Conservation (phyloP, 2,113 vertebrate species). For the Grammomys dolichurus region DNA sequence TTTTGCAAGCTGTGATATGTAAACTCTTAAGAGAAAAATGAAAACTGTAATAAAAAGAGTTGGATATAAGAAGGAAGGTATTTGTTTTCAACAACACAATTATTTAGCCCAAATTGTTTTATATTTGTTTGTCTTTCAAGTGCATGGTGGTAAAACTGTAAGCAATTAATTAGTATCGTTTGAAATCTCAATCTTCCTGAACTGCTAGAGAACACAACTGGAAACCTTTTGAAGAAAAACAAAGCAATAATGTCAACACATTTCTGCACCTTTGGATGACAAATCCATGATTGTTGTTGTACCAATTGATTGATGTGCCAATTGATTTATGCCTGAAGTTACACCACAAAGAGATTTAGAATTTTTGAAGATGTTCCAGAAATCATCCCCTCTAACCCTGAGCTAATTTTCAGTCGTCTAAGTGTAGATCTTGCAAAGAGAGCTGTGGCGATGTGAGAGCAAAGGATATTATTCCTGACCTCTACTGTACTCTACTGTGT, state of each 20-base stretch:
- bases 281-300: background rate
- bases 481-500: fast-evolving
- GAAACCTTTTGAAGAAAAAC: background rate
- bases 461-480: background rate
- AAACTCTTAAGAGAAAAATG: background rate
- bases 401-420: background rate
- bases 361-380: background rate
- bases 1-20: conserved; percentile 7
- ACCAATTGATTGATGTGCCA: background rate
- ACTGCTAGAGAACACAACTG: conserved; percentile 5
- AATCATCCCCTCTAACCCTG: background rate
- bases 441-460: background rate
- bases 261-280: background rate
- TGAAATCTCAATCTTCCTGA: conserved; percentile 46
- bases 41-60: conserved; percentile 64
- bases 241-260: background rate
- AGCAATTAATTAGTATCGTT: conserved; percentile 69
- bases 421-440: background rate
- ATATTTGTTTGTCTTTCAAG: conserved; percentile 40
- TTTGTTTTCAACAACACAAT: conserved; percentile 53
- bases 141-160: conserved; percentile 54
- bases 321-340: background rate
- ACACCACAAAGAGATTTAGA: background rate
- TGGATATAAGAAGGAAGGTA: conserved; percentile 40
- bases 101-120: conserved; percentile 56